Evolutionary conservation across 2,113 vertebrate species (phyloP).

Genomic region (Carassius carassius): DNA sequence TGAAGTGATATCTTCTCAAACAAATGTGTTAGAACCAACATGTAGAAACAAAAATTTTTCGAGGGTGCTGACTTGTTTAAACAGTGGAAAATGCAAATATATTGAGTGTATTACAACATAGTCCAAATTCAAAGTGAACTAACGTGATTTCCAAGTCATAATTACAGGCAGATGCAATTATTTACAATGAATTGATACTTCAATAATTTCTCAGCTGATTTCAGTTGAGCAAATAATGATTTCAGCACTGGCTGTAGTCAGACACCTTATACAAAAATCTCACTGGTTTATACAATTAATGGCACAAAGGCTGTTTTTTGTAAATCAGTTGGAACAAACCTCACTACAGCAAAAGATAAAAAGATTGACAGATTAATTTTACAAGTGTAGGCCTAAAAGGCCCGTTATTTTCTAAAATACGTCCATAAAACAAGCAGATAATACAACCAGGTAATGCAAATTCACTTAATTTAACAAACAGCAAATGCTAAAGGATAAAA

Average conservation of each 20-base stretch:
- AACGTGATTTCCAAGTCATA: background rate
- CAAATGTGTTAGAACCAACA: background rate
- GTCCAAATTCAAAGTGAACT: background rate
- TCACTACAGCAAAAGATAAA: background rate
- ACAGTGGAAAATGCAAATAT: constrained; percentile 6
- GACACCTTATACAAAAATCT: too few species aligned
- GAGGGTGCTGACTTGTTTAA: background rate
- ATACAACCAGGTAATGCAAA: too few species aligned
- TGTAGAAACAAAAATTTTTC: background rate
- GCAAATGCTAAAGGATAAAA: too few species aligned
- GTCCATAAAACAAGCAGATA: too few species aligned
- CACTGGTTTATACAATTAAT: too few species aligned
- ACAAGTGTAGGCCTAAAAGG: background rate
- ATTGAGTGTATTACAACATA: background rate
- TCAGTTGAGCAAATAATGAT: too few species aligned
- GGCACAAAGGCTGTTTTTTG: background rate
- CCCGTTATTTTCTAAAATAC: background rate
- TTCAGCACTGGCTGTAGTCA: too few species aligned
- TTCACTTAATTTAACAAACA: too few species aligned
- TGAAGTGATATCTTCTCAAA: background rate
- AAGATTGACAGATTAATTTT: background rate
- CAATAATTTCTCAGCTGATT: background rate
- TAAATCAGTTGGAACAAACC: background rate
- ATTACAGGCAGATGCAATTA: too few species aligned
- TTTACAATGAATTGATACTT: too few species aligned